Evolutionary conservation across 2,113 vertebrate genomes (phyloP).

Genomic region (Collichthys lucidus): DNA sequence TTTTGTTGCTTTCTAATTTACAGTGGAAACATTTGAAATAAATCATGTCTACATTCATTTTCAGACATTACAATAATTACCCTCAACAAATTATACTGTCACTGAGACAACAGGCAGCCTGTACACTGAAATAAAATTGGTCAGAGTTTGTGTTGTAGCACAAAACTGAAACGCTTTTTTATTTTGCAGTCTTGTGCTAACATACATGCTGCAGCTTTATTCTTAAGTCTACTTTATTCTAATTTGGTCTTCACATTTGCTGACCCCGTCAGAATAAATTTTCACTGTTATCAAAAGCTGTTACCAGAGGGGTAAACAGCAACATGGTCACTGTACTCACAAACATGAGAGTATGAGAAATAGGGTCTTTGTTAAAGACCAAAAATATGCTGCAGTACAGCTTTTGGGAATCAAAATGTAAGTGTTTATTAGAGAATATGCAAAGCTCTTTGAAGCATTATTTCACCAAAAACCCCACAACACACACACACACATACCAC

Average conservation of each 20-base stretch:
- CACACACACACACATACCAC: neutral
- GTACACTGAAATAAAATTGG: conserved; percentile 5
- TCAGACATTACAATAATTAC: conserved; percentile 23
- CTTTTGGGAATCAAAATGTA: conserved; percentile 22
- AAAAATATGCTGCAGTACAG: neutral
- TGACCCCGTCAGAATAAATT: conserved; percentile 23
- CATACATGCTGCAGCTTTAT: neutral
- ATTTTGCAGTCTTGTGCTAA: neutral
- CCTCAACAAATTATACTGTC: conserved; percentile 13
- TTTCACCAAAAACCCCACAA: too few species aligned
- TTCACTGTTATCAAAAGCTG: conserved; percentile 16
- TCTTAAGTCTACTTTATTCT: conserved; percentile 7
- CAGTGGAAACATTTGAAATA: neutral
- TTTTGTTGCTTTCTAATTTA: neutral
- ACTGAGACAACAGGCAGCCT: conserved; percentile 13
- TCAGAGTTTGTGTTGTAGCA: neutral
- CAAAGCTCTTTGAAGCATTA: neutral
- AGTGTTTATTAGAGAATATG: conserved; percentile 1
- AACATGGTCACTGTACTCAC: conserved; percentile 18
- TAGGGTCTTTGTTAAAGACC: conserved; percentile 2
- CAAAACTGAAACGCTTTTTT: neutral
- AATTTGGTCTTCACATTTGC: conserved; percentile 14
- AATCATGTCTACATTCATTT: conserved; percentile 24
- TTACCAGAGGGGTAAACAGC: conserved; percentile 44
- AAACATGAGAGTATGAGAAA: conserved; percentile 18